Base-by-base conservation (phyloP, 1,140 invertebrate genomes). In the Lamellibrachia luymesi region DNA sequence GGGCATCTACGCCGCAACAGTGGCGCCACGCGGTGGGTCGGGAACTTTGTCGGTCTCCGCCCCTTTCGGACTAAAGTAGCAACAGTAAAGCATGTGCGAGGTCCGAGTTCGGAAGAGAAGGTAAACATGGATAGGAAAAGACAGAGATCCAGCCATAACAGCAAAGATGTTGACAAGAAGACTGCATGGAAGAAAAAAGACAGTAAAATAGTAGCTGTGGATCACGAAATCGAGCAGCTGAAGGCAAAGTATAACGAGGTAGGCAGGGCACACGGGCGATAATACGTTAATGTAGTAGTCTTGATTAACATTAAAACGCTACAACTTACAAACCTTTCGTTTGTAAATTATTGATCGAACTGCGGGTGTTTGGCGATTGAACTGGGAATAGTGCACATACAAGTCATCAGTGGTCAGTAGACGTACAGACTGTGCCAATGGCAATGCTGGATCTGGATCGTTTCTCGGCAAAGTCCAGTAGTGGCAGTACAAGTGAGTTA, bases 161-260 rank as follows among this genome's bases (percentile, higher is more conserved):
- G 91, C 22, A 91, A 91, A 91, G 2, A 50, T n/a, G 91, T 50
- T 50, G 51, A 91, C 10, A 91, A 91, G 91, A 91, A 91, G 1
- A 91, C 92, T 27, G 52, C 51, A 64, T 93, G 92, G 93, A 93
- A 94, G 92, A 90, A 92, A 91, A 91, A 93, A 17, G 93, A 94
- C 80, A 22, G 91, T 91, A 93, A 94, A 92, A 94, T 94, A 51
- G 64, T 17, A 80, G 64, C 64, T 2, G 64, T 80, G 5, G 13
- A 80, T 80, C 64, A 80, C 8, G 64, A 80, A 80, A 80, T 80
- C 25, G 90, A 92, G 38, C 93, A 92, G 92, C 49, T 94, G 52
- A 51, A n/a, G n/a, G 91, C 91, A 50, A 52, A 93, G 93, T 94
- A 94, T 92, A 92, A 94, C 13, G 56, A 94, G 10, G 93, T 94